Percentiles rank a stretch among this genome's conserved stretches.
phyloP scores from a whole-genome alignment of 2,888 invertebrate genomes.

The Schrankia costaestrigalis region DNA sequence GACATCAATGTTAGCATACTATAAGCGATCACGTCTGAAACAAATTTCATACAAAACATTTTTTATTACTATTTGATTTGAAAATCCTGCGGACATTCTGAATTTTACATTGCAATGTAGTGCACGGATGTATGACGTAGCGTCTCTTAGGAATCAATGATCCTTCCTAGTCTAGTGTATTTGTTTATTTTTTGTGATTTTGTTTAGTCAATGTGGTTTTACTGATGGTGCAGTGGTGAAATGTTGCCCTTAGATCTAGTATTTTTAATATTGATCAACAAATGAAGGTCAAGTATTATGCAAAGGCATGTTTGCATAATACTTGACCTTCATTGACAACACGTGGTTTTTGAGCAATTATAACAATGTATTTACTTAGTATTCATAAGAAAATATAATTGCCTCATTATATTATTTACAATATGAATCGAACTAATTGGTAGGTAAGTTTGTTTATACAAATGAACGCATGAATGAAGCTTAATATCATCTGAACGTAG shows the following conservation, averaged over 20 bases:
- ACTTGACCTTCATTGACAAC: too few species aligned
- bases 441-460: background rate
- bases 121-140: conserved; percentile 48
- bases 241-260: too few species aligned
- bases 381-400: background rate
- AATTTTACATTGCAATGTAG: conserved; percentile 46
- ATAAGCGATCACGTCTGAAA: background rate
- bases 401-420: background rate
- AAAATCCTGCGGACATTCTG: conserved; percentile 16
- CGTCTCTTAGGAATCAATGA: conserved; percentile 50
- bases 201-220: too few species aligned
- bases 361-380: too few species aligned
- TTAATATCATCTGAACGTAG: conserved; percentile 39
- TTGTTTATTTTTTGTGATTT: conserved; percentile 36
- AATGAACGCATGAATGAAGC: conserved; percentile 17
- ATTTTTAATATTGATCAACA: too few species aligned
- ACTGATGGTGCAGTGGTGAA: too few species aligned
- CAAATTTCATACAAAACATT: conserved; percentile 5
- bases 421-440: too few species aligned
- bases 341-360: too few species aligned
- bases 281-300: too few species aligned
- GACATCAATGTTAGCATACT: too few species aligned
- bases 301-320: too few species aligned
- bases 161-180: conserved; percentile 34
- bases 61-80: conserved; percentile 4